Percentiles rank a stretch among this genome's conserved stretches.
phyloP scores from a whole-genome alignment of 2,888 invertebrate species.

The Stenichneumon culpator region DNA sequence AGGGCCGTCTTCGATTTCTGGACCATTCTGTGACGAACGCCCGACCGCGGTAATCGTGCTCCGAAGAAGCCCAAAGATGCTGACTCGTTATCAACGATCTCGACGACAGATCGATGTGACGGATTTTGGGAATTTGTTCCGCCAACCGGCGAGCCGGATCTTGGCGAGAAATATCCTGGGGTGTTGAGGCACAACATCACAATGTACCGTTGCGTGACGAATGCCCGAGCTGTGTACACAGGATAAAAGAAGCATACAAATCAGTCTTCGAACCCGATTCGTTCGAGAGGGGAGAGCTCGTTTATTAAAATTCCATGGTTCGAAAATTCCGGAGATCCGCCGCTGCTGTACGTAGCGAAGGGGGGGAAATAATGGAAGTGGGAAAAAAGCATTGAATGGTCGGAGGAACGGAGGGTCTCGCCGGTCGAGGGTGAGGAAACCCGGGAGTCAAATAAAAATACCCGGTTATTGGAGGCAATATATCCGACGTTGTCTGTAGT shows the following conservation, averaged over 20 bases:
- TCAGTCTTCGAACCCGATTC: background rate
- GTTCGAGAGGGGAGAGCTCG: slow-evolving; percentile 43
- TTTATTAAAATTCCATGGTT: slow-evolving; percentile 72
- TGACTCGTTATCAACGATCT: no score
- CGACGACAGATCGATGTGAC: no score
- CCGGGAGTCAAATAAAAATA: slow-evolving; percentile 47
- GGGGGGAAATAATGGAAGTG: slow-evolving; percentile 4
- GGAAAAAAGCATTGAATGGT: slow-evolving; percentile 15
- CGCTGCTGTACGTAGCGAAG: background rate
- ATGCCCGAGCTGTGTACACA: no score
- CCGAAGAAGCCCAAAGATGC: no score
- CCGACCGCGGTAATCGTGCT: no score
- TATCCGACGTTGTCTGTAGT: slow-evolving; percentile 71
- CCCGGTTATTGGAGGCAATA: slow-evolving; percentile 73
- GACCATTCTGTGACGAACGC: background rate
- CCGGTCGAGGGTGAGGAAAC: slow-evolving; percentile 14
- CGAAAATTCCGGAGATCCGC: slow-evolving; percentile 39
- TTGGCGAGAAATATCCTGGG: no score
- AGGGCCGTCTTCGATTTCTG: no score
- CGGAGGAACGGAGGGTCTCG: background rate
- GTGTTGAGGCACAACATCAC: no score
- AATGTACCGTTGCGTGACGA: no score
- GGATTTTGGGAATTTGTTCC: no score
- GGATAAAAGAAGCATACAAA: no score
- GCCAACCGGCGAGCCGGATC: no score